Evolutionary conservation across 2,888 invertebrate species (phyloP), one percentile per base, ranked within the genome.

Genomic region (Notodonta ziczac): DNA sequence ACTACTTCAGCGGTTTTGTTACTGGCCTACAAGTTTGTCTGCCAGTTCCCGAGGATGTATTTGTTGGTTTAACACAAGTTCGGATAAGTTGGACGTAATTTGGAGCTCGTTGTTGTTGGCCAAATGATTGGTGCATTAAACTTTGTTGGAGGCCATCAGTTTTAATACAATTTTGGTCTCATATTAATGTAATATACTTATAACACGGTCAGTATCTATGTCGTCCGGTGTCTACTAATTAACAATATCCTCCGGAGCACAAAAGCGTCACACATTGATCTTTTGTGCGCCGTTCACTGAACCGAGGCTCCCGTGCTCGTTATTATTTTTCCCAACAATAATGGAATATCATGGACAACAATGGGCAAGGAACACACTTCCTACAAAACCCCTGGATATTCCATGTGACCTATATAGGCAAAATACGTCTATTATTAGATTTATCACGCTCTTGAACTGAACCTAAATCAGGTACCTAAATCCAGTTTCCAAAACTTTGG

Each of bases 1-100:
- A 40, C 55, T 50, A 58, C 50, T 69, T 44, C n/a, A 57, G 57
- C 50, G 42, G 69, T 48, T 68, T 59, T 40, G 58, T 57, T 56
- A 24, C 56, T 44, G 44, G 56, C n/a, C 51, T 42, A 46, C 54
- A 61, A 64, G 51, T 56, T 56, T 10, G 16, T 56, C 56, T 56
- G 44, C 39, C 16, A 56, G 56, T 56, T 56, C 5, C 44, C 14
- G 44, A 55, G 54, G 54, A 39, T 39, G 54, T 56, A 56, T 44
- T 56, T 56, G 56, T 55, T 57, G 46, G 52, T 65, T 61, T 53
- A 59, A 60, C 58, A 54, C 62, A 48, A 51, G 35, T 46, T 42
- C 12, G 39, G 44, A 39, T 53, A 40, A 44, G 42, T 57, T 52
- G 53, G 44, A 40, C 58, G 58, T 51, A 58, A 52, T 40, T 51